Evolutionary conservation across 2,888 invertebrate genomes (phyloP).

Genomic region (Germaria angustata): DNA sequence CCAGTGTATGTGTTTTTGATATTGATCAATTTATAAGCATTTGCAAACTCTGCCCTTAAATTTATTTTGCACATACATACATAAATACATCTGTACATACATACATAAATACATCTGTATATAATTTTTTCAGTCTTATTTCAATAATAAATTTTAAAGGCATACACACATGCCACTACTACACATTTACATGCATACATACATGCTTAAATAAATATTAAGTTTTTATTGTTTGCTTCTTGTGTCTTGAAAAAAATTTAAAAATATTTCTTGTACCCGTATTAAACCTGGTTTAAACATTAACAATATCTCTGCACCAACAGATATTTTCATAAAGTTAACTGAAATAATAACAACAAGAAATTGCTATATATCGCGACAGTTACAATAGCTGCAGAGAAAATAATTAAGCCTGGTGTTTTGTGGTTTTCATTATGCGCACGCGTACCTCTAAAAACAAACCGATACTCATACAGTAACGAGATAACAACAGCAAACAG

Average conservation of each 20-base stretch:
- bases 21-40: conserved; percentile 25
- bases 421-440: conserved; percentile 54
- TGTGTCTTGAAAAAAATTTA: conserved; percentile 33
- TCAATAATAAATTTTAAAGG: conserved; percentile 41
- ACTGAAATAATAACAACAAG: conserved; percentile 30
- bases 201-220: background rate
- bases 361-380: conserved; percentile 22
- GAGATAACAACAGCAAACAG: background rate
- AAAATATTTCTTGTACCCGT: conserved; percentile 29
- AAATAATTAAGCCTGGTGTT: conserved; percentile 59
- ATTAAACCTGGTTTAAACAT: conserved; percentile 29
- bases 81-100: no score
- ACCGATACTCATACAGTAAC: conserved; percentile 1
- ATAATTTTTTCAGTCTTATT: conserved; percentile 11
- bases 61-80: conserved; percentile 41
- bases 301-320: conserved; percentile 10
- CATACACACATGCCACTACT: no score
- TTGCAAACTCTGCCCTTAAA: conserved; percentile 11
- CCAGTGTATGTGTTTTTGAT: conserved; percentile 26
- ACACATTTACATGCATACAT: background rate
- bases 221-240: conserved; percentile 24
- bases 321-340: background rate
- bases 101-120: no score
- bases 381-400: conserved; percentile 41
- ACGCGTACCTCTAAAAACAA: conserved; percentile 67